Evolutionary conservation across 1,140 invertebrate genomes (phyloP), one percentile per base, ranked within the genome.

Genomic region (Aphelinus atriplicis): DNA sequence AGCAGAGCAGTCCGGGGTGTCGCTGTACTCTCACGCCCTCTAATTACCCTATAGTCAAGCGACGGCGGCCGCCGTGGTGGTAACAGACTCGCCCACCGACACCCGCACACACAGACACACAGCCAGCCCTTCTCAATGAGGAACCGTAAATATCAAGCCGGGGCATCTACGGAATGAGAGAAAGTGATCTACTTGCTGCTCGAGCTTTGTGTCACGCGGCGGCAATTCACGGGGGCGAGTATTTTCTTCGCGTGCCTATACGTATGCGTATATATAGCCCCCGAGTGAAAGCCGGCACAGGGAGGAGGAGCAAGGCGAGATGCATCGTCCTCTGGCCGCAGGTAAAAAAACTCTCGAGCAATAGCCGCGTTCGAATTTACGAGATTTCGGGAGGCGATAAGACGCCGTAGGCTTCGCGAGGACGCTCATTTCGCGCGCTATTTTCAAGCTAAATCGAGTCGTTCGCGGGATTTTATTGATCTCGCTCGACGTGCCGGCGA

Each of bases 41-140:
- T 88, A 88, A 88, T 88, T 88, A 86, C 85, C 82, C 84, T 81
- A 82, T 82, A 86, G 84, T 81, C 61, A 10, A 50, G 51, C 7
- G 51, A 7, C 60, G 69, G 47, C n/a, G 7, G 45, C 55, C 43
- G 26, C 26, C 26, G 66, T 50, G 6, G 67, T 1, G 46, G n/a
- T 58, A 2, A 26, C 7, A 6, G 63, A 3, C 47, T 43, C 47
- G 1, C 46, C 50, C 81, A 77, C 10, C 77, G 79, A 77, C 73
- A 68, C 80, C 78, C 74, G 26, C 26, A 26, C 26, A 26, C 26
- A 26, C 26, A 26, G 26, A 26, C 26, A 26, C 26, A 53, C 4
- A 53, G 9, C 4, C 51, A 53, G 51, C 78, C 78, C 80, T 81
- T 80, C 82, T 84, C 83, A 79, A 84, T 83, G 82, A 83, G 81